phyloP scores from a whole-genome alignment of 2,797 vertebrate genomes.

The Fistularia tabacaria region DNA sequence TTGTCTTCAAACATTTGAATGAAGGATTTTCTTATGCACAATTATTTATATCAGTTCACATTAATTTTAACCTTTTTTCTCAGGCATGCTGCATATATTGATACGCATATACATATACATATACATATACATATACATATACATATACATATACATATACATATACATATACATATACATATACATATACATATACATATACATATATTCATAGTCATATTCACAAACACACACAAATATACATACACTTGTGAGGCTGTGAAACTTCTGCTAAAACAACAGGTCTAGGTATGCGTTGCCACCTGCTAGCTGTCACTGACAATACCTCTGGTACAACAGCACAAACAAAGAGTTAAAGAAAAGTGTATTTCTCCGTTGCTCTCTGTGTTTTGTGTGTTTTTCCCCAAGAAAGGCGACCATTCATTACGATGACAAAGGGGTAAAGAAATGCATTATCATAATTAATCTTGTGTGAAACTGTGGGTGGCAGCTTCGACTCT shows the following conservation, averaged over 20 bases:
- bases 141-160: no score
- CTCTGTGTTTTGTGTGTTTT: slow-evolving; percentile 70
- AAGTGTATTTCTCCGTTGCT: slow-evolving; percentile 71
- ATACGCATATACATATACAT: no score
- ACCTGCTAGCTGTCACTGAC: slow-evolving; percentile 87
- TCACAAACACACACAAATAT: slow-evolving; percentile 8
- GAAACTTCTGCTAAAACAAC: slow-evolving; percentile 50
- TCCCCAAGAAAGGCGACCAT: slow-evolving; percentile 84
- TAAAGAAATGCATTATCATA: slow-evolving; percentile 97
- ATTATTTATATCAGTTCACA: no score
- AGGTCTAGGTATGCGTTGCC: slow-evolving; percentile 78
- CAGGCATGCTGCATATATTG: no score
- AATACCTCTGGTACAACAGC: slow-evolving; percentile 85
- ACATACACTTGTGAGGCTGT: slow-evolving; percentile 13
- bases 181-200: not conserved
- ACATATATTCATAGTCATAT: slow-evolving; percentile 13
- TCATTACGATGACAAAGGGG: slow-evolving; percentile 91
- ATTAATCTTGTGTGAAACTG: slow-evolving; percentile 90
- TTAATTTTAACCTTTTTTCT: no score
- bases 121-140: no score
- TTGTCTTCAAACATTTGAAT: no score
- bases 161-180: no score
- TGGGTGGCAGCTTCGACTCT: slow-evolving; percentile 83
- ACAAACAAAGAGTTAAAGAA: slow-evolving; percentile 89
- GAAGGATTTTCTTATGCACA: no score